Base-by-base conservation (phyloP, 2,888 invertebrate species). In the Lamellibrachia satsuma region DNA sequence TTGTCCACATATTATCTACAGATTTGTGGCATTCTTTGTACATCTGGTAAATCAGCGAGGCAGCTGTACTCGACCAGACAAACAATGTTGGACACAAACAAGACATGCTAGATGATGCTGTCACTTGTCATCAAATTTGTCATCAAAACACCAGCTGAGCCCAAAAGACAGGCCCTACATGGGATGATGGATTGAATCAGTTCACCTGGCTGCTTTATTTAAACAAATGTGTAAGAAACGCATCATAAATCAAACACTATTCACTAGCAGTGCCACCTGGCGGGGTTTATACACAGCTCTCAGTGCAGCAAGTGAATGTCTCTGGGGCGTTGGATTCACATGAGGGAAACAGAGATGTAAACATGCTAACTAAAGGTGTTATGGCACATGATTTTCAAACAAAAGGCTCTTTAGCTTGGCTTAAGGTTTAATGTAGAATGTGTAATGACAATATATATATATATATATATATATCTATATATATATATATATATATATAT, bases 251-350 rank as follows among this genome's bases (percentile, higher is more conserved):
- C 75, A 75, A 75, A 75, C 75, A 22, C 75, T 75, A 22, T 11
- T 75, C n/a, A 75, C 75, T n/a, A 75, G 75, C 75, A 75, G 15
- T 75, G 75, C 75, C 75, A 75, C 75, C 75, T 75, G 75, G 15
- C 15, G 75, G 15, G n/a, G 75, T 75, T 75, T 75, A 75, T 75
- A 22, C 22, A 75, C 75, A 75, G n/a, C 75, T 75, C 75, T 11
- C 75, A 22, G n/a, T 4, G 75, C 75, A 15, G 15, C 75, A 75
- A 75, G 75, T 6, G 75, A 75, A 75, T 6, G 22, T 75, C 75
- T 75, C 75, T 22, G 75, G 75, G 6, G 75, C 22, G 22, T 22
- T n/a, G n/a, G 75, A 75, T 75, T 75, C 75, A 22, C n/a, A 22
- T 75, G 75, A 22, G 75, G 15, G 15, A 22, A 22, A 75, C 22